Conservation (phyloP, 2,888 invertebrate genomes). For the Epirrita christyi region DNA sequence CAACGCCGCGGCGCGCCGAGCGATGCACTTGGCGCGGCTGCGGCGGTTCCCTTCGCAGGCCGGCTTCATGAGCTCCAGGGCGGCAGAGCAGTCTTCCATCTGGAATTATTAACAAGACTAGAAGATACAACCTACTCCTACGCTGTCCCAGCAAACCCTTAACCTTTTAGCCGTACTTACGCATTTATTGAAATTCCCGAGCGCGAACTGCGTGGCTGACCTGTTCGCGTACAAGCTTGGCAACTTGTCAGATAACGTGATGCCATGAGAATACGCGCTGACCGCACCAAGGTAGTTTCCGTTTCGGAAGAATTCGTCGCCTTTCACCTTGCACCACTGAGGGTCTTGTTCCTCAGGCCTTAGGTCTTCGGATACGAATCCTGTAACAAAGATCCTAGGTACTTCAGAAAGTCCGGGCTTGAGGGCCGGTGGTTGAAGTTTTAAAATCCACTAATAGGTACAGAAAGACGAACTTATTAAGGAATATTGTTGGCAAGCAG, state of each 20-base stretch:
- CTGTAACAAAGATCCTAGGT: slow-evolving; percentile 54
- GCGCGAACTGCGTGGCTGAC: slow-evolving; percentile 91
- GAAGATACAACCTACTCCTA: not conserved
- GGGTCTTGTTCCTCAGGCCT: slow-evolving; percentile 93
- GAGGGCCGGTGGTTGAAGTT: no score
- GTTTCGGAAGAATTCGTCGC: slow-evolving; percentile 90
- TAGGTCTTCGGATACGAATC: slow-evolving; percentile 89
- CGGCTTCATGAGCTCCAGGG: slow-evolving; percentile 90
- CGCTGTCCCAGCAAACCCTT: no score
- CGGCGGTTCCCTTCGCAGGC: slow-evolving; percentile 88
- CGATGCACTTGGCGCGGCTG: slow-evolving; percentile 89
- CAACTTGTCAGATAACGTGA: slow-evolving; percentile 89
- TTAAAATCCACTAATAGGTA: no score
- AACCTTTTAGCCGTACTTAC: slow-evolving; percentile 65
- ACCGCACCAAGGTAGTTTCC: slow-evolving; percentile 92
- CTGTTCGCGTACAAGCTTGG: slow-evolving; percentile 90
- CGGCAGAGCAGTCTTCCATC: slow-evolving; percentile 86
- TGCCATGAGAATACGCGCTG: slow-evolving; percentile 92
- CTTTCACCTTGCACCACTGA: slow-evolving; percentile 92
- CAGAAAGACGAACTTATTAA: no score
- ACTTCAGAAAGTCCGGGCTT: no score
- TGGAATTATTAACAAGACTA: slow-evolving; percentile 34
- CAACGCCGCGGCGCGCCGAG: slow-evolving; percentile 90
- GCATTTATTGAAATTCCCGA: slow-evolving; percentile 90
- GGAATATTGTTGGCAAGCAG: no score